Conservation (phyloP, 1,140 invertebrate genomes). For the Drosophila guanche region DNA sequence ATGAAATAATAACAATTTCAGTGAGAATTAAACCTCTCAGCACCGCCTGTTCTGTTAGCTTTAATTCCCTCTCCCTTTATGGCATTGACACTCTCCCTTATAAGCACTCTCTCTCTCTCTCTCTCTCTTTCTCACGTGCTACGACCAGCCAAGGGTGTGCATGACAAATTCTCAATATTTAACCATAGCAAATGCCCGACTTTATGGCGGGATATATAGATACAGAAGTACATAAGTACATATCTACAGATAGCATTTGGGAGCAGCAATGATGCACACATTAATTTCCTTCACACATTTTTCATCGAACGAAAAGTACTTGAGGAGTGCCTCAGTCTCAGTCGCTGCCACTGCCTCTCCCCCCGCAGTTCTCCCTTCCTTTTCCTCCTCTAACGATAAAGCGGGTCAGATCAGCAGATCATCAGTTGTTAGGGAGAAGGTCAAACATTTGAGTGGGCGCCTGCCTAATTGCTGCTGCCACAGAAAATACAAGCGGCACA, state of each 20-base stretch:
- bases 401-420: slow-evolving; percentile 26
- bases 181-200: slow-evolving; percentile 21
- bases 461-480: slow-evolving; percentile 63
- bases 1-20: too few species aligned
- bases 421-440: slow-evolving; percentile 27
- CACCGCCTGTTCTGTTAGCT: too few species aligned
- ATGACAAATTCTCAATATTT: slow-evolving; percentile 28
- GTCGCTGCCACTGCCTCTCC: too few species aligned
- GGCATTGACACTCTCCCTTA: too few species aligned
- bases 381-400: not conserved
- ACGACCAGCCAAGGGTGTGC: slow-evolving; percentile 23
- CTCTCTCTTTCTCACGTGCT: too few species aligned
- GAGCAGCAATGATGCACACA: slow-evolving; percentile 15
- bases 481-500: not conserved
- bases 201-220: slow-evolving; percentile 37
- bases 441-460: slow-evolving; percentile 54
- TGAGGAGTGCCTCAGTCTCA: too few species aligned
- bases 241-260: slow-evolving; percentile 18
- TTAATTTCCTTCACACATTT: not conserved
- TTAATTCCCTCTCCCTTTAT: too few species aligned
- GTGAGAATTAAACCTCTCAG: too few species aligned
- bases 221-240: not conserved
- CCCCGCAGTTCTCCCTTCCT: slow-evolving; percentile 20
- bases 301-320: too few species aligned
- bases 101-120: too few species aligned